Conservation (phyloP, 2,797 vertebrate species). For the Enteromius radiatus region DNA sequence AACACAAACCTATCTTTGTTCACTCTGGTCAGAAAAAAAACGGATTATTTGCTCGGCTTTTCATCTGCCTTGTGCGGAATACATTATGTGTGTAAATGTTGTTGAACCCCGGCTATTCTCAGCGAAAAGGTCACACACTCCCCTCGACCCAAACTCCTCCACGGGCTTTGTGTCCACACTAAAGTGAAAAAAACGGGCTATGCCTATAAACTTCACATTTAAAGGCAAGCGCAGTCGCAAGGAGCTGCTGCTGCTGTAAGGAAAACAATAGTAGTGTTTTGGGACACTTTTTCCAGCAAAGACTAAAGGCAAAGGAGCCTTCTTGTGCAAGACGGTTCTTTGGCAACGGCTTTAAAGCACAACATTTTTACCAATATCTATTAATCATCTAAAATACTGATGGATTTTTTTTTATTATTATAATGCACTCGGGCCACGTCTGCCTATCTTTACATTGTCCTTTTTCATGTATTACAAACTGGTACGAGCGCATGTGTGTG, state of each 20-base stretch:
- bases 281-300: conserved; percentile 80
- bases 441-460: conserved; percentile 66
- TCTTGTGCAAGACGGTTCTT: conserved; percentile 78
- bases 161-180: conserved; percentile 79
- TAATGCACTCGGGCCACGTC: conserved; percentile 45
- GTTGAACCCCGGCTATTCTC: conserved; percentile 81
- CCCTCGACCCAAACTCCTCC: conserved; percentile 84
- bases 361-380: conserved; percentile 43
- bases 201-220: conserved; percentile 87
- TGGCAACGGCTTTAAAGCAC: conserved; percentile 74
- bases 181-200: conserved; percentile 70
- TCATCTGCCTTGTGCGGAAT: conserved; percentile 81
- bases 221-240: conserved; percentile 83
- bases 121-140: conserved; percentile 86
- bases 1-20: conserved; percentile 75
- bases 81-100: conserved; percentile 87
- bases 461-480: conserved; percentile 68
- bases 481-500: conserved; percentile 27
- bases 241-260: conserved; percentile 72
- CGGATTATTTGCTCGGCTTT: conserved; percentile 78
- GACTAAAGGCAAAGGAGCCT: conserved; percentile 80
- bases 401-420: neutral
- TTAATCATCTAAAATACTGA: neutral
- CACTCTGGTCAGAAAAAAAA: conserved; percentile 64
- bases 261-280: conserved; percentile 82